Conservation (phyloP, 92 coral and sea anemone species). For the Virgularia gustaviana region DNA sequence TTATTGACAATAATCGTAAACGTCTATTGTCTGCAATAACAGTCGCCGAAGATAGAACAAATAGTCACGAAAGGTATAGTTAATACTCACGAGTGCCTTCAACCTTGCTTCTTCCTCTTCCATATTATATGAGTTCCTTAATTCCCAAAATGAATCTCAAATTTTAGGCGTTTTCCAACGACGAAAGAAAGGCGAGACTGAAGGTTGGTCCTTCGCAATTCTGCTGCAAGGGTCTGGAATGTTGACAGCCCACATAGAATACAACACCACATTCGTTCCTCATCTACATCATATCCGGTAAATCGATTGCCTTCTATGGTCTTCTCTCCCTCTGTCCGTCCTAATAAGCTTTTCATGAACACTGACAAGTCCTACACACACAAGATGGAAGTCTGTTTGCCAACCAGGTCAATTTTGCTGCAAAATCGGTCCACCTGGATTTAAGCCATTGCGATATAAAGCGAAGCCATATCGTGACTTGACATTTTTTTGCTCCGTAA, state of each 20-base stretch:
- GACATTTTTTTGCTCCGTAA: no score
- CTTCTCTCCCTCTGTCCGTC: no score
- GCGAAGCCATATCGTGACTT: no score
- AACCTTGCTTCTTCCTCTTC: slow-evolving; percentile 35
- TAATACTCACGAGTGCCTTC: slow-evolving; percentile 8
- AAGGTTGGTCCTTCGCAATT: not conserved
- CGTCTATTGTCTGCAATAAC: slow-evolving; percentile 3
- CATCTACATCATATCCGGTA: slow-evolving; percentile 30
- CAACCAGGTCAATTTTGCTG: not conserved
- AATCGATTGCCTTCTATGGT: slow-evolving; percentile 14
- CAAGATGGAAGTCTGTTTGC: no score
- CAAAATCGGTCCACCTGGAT: no score
- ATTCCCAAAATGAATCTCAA: no score
- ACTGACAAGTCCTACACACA: no score
- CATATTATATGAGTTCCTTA: not conserved
- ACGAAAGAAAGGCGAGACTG: not conserved
- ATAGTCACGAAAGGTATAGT: not conserved
- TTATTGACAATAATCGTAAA: not conserved
- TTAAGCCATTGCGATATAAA: no score
- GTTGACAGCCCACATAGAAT: slow-evolving; percentile 2
- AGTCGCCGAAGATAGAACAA: not conserved
- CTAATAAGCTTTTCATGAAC: no score
- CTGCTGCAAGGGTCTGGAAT: slow-evolving; percentile 13
- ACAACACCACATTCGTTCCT: slow-evolving; percentile 9
- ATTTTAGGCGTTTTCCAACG: not conserved